A percentile compares a stretch with the other conserved stretches of the same genome.
These are phyloP conservation scores for Papilio demoleus DNA, from an alignment of 2,888 invertebrate genomes.

Conservation along the genomic window DNA sequence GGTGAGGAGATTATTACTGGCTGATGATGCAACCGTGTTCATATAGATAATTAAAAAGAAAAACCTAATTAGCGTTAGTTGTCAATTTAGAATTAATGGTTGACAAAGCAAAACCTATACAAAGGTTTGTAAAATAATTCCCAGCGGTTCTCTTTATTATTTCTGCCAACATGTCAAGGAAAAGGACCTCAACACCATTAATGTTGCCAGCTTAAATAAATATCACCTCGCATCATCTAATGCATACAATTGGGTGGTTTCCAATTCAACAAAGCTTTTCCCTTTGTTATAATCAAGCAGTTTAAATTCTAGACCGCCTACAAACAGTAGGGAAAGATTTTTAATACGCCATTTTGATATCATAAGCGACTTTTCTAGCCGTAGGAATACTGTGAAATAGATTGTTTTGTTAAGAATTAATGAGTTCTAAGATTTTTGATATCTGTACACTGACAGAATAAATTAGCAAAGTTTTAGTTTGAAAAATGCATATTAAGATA, in stretches of 20 bases:
- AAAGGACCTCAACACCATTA: slow-evolving; percentile 32
- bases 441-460: neutral
- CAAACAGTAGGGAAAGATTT: slow-evolving; percentile 21
- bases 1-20: too few relatives aligned
- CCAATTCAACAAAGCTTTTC: slow-evolving; percentile 31
- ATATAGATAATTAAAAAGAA: too few relatives aligned
- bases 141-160: neutral
- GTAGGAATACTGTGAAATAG: neutral
- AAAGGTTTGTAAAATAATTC: neutral
- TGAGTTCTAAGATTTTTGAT: neutral
- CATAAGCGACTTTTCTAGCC: neutral
- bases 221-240: slow-evolving; percentile 9
- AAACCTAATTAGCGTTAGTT: too few relatives aligned
- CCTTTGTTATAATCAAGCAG: slow-evolving; percentile 30
- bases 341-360: slow-evolving; percentile 8
- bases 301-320: slow-evolving; percentile 34
- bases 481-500: neutral
- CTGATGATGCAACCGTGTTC: too few relatives aligned
- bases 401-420: neutral
- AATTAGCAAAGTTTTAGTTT: neutral
- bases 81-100: too few relatives aligned
- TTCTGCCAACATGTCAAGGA: slow-evolving; percentile 29
- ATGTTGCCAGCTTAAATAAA: slow-evolving; percentile 33
- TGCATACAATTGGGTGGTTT: slow-evolving; percentile 36
- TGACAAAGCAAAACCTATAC: too few relatives aligned